Conservation (phyloP, 1,140 invertebrate species). For the Procambarus virginalis region DNA sequence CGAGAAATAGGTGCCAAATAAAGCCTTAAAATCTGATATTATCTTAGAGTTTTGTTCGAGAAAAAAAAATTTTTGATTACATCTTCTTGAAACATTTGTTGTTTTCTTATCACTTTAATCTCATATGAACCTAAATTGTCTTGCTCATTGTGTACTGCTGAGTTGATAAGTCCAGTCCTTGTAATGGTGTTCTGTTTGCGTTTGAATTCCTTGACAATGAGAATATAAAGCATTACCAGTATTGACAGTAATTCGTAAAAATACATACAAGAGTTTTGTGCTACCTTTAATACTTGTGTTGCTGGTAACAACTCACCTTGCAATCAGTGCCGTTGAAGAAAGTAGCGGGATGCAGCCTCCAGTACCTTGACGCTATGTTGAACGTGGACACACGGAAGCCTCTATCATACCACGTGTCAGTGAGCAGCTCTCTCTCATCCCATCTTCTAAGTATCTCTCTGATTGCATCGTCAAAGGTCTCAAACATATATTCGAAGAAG, state of each 20-base stretch:
- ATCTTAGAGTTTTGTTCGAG: background rate
- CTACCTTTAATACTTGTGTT: background rate
- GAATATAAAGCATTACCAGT: background rate
- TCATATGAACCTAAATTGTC: too few relatives aligned
- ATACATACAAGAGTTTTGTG: background rate
- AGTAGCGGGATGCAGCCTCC: slow-evolving; percentile 5
- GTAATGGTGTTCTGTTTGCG: too few relatives aligned
- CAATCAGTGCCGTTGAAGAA: background rate
- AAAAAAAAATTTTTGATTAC: background rate
- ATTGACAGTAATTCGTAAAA: background rate
- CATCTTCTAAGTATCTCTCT: slow-evolving; percentile 6
- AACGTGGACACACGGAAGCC: background rate
- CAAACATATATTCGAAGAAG: slow-evolving; percentile 29
- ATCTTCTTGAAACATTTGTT: background rate
- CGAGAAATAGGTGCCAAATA: background rate
- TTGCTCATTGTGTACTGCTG: too few relatives aligned
- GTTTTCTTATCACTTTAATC: background rate
- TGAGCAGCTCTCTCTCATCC: slow-evolving; percentile 11
- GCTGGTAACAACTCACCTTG: background rate
- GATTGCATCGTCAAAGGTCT: slow-evolving; percentile 23
- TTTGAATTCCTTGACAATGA: background rate
- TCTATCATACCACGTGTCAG: background rate
- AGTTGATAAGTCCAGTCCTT: too few relatives aligned
- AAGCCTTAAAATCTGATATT: too few relatives aligned
- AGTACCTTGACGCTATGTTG: slow-evolving; percentile 8